Conservation (phyloP, 2,113 vertebrate genomes). For the Helogale parvula region DNA sequence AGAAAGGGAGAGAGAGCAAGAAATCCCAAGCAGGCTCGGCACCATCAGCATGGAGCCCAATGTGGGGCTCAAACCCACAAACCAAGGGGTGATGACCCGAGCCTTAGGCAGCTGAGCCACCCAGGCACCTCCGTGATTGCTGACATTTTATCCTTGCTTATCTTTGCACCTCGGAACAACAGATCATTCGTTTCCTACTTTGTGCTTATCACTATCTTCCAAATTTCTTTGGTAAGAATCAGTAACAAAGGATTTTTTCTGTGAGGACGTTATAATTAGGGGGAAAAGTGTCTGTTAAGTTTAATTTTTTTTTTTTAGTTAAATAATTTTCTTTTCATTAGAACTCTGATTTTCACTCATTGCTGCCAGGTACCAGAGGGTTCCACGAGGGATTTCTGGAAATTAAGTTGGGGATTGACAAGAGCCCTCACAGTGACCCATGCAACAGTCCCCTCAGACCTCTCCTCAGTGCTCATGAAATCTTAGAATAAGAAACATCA, state of each 20-base stretch:
- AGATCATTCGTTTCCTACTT: neutral
- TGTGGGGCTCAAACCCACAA: too few relatives aligned
- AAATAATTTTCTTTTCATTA: neutral
- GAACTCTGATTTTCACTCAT: neutral
- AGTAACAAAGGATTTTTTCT: conserved; percentile 25
- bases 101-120: too few relatives aligned
- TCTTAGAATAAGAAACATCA: neutral
- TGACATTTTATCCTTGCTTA: neutral
- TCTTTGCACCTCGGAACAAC: neutral
- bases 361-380: neutral
- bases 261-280: neutral
- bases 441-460: neutral
- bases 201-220: neutral
- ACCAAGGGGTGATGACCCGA: too few relatives aligned
- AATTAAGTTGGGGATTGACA: neutral
- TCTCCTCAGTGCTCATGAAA: neutral
- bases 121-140: neutral
- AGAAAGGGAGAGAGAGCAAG: too few relatives aligned
- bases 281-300: neutral
- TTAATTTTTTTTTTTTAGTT: neutral
- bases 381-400: neutral
- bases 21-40: too few relatives aligned
- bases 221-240: neutral
- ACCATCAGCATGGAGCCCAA: too few relatives aligned
- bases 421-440: neutral